These are phyloP conservation scores for Caerostris extrusa DNA, from an alignment of 1,140 invertebrate genomes.

Conservation along the genomic window DNA sequence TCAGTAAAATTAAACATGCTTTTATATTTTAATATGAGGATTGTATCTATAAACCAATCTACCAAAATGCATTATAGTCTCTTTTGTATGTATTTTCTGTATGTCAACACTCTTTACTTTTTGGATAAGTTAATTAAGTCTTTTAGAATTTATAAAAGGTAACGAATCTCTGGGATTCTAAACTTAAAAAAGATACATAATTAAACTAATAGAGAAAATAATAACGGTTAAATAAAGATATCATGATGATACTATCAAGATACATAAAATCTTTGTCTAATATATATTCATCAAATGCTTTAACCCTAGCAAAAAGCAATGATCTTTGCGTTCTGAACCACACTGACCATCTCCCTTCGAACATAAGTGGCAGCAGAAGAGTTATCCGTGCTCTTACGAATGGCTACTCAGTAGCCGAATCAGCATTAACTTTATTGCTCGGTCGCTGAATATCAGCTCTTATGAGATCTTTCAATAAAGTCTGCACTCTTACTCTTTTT, in stretches of 20 bases:
- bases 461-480: slow-evolving; percentile 46
- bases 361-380: background rate
- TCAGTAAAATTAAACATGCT: too few species aligned
- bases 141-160: too few species aligned
- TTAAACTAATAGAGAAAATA: too few species aligned
- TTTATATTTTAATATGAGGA: too few species aligned
- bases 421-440: slow-evolving; percentile 50
- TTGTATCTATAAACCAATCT: too few species aligned
- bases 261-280: background rate
- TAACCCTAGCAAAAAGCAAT: slow-evolving; percentile 27
- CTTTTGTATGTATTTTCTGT: too few species aligned
- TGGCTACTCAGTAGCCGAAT: slow-evolving; percentile 29
- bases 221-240: background rate
- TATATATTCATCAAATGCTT: slow-evolving; percentile 23
- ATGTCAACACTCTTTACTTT: too few species aligned
- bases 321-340: slow-evolving; percentile 24
- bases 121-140: too few species aligned
- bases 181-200: too few species aligned
- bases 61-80: too few species aligned
- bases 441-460: slow-evolving; percentile 24
- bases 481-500: background rate
- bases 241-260: background rate
- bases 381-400: slow-evolving; percentile 17
- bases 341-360: slow-evolving; percentile 12
- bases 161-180: too few species aligned